A percentile compares a stretch with the other conserved stretches of the same genome.
Evolutionary conservation across 2,888 invertebrate genomes (phyloP).

Genomic region (Latrodectus hesperus): DNA sequence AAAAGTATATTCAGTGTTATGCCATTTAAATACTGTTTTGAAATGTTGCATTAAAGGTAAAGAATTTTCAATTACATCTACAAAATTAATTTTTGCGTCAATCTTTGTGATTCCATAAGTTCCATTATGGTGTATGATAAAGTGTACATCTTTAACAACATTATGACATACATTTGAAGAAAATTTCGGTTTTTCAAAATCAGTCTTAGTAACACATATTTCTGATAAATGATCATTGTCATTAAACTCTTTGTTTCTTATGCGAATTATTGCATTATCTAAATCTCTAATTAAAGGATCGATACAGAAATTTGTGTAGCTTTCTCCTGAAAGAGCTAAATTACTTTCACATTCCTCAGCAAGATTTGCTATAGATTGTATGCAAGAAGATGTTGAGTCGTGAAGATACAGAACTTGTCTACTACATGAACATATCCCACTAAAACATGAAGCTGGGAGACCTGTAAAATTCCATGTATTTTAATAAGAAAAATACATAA

Average conservation of each 20-base stretch:
- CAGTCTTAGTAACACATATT: background rate
- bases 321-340: conserved; percentile 27
- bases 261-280: conserved; percentile 12
- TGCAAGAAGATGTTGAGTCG: conserved; percentile 50
- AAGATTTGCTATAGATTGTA: conserved; percentile 16
- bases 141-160: conserved; percentile 75
- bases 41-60: conserved; percentile 36
- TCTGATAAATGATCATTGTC: background rate
- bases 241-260: background rate
- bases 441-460: conserved; percentile 44
- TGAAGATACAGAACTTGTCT: conserved; percentile 29
- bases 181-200: conserved; percentile 6
- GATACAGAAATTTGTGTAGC: conserved; percentile 44
- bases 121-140: conserved; percentile 77
- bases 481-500: too few relatives aligned
- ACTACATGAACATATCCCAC: conserved; percentile 41
- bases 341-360: conserved; percentile 33
- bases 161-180: conserved; percentile 71
- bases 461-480: conserved; percentile 15
- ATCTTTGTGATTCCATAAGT: conserved; percentile 76
- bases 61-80: conserved; percentile 73
- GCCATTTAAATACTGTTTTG: conserved; percentile 48
- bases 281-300: background rate
- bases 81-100: conserved; percentile 75
- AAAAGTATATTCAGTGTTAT: conserved; percentile 69